Base-by-base conservation (phyloP, 2,888 invertebrate genomes). In the Heliconius sara region DNA sequence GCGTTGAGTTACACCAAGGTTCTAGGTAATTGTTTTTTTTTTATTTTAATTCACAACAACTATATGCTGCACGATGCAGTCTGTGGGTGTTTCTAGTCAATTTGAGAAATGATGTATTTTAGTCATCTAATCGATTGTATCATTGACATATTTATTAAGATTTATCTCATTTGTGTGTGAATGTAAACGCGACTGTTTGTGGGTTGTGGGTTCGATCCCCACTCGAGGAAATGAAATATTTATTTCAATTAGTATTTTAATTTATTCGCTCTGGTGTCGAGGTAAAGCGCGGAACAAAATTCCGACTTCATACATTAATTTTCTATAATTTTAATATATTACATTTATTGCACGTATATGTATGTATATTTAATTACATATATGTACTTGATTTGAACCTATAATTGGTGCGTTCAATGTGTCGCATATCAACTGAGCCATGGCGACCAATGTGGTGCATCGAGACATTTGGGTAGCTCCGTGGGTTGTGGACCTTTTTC, bases 11-110 rank as follows among this genome's bases (percentile, higher is more conserved):
- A 57, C 22, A 3, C n/a, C 60, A 9, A 60, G n/a, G 60, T 60
- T 3, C n/a, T 60, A 10, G n/a, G n/a, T 39, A 39, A 39, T 39
- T 39, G 34, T 39, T 39, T 39, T 39, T 1, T 34, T 39, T 39
- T 39, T 39, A 39, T 39, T 39, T 39, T 39, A 73, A 82, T 80
- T 82, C 70, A 73, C 76, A 66, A 80, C 72, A n/a, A 68, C 52
- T 57, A 25, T 52, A 67, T 6, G 16, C 47, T 16, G 47, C 47
- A 5, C 65, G 27, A 27, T 66, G 67, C 67, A 65, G n/a, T 66
- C 77, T 60, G 39, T 74, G 77, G 65, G 68, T 67, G 68, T 70
- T 65, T 76, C 66, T 74, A 82, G 80, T 82, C 82, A 77, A 66
- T 77, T n/a, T 75, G 39, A 82, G 80, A 79, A 76, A 75, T 70